phyloP scores from a whole-genome alignment of 2,113 vertebrate species.

The Salvelinus alpinus region DNA sequence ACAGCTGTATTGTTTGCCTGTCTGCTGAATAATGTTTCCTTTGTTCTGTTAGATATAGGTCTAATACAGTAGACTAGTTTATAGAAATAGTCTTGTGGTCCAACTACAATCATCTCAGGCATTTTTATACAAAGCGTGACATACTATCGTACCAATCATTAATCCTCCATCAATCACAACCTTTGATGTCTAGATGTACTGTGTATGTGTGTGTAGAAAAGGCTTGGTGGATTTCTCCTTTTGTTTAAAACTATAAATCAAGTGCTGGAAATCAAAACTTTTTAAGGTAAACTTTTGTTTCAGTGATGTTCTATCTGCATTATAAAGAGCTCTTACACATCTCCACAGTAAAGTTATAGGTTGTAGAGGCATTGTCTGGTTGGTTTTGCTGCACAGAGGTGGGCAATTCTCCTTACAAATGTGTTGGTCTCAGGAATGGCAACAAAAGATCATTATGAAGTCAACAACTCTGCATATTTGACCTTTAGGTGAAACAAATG shows the following conservation, averaged over 20 bases:
- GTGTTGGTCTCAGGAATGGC: too few species aligned
- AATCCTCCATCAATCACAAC: conserved; percentile 18
- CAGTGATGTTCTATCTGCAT: not conserved
- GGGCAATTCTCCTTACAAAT: too few species aligned
- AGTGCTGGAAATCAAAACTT: conserved; percentile 3
- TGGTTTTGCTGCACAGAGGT: too few species aligned
- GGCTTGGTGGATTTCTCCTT: conserved; percentile 12
- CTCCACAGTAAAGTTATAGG: too few species aligned
- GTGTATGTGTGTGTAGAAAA: not conserved
- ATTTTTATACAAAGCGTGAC: conserved; percentile 26
- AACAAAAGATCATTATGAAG: too few species aligned
- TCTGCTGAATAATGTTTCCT: conserved; percentile 6
- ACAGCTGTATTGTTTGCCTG: too few species aligned
- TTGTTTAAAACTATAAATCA: not conserved
- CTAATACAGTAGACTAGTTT: conserved; percentile 1
- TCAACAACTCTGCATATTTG: too few species aligned
- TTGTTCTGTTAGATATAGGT: conserved; percentile 6
- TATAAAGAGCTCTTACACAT: too few species aligned
- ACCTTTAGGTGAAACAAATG: too few species aligned
- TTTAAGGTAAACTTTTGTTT: not conserved
- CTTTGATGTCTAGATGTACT: not conserved
- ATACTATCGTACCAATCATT: conserved; percentile 4
- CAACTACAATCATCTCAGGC: conserved; percentile 14
- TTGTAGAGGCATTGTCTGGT: too few species aligned
- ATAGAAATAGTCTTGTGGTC: conserved; percentile 4